Evolutionary conservation across 2,888 invertebrate genomes (phyloP).

Genomic region (Campaea margaritaria): DNA sequence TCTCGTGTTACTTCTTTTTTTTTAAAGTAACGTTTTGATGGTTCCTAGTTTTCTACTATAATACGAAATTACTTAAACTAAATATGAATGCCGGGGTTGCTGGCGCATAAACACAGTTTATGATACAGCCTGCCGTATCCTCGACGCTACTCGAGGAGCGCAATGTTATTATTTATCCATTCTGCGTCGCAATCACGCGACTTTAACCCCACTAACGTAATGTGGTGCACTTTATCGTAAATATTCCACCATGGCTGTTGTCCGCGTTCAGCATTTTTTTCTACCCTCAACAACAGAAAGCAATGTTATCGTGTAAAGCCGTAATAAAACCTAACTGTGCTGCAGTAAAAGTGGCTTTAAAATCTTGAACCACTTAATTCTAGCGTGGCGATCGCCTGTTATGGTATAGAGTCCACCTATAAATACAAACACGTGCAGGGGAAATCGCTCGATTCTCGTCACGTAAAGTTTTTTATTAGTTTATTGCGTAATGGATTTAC

Average conservation of each 20-base stretch:
- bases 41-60: too few species aligned
- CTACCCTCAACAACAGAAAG: constrained; percentile 27
- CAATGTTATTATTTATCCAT: constrained; percentile 1
- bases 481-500: constrained; percentile 54
- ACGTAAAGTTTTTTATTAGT: constrained; percentile 55
- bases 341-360: constrained; percentile 55
- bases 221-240: constrained; percentile 14
- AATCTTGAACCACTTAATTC: constrained; percentile 62
- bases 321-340: constrained; percentile 57
- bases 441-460: constrained; percentile 40
- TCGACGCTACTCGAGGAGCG: neutral
- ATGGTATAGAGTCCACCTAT: constrained; percentile 48
- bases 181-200: constrained; percentile 1
- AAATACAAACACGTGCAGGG: constrained; percentile 39
- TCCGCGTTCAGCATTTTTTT: constrained; percentile 5
- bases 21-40: too few species aligned
- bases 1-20: too few species aligned
- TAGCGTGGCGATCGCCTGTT: constrained; percentile 52
- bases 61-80: too few species aligned
- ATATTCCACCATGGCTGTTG: constrained; percentile 8
- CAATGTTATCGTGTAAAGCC: constrained; percentile 62
- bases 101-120: neutral
- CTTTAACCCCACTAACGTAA: neutral
- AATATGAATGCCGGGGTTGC: too few species aligned
- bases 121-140: neutral